Percentiles rank a stretch among this genome's conserved stretches.
These are phyloP conservation scores for Catostylus mosaicus DNA, from an alignment of 30 jellyfish, hydroid and myxozoan species.

Conservation along the genomic window DNA sequence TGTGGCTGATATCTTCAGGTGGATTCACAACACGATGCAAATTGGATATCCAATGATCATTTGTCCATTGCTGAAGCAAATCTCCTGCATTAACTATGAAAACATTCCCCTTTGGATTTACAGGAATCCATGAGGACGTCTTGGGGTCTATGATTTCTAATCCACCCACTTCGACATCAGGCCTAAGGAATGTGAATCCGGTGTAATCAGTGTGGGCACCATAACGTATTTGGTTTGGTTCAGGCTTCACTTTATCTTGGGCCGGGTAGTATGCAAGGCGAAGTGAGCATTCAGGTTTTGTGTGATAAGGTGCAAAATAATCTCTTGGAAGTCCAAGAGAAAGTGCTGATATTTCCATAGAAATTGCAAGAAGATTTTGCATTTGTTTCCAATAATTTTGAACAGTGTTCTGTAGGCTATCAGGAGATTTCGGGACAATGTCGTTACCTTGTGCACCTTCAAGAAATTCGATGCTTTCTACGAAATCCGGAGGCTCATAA, in stretches of 20 bases:
- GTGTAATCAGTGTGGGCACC: conserved; percentile 63
- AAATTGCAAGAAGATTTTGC: neutral
- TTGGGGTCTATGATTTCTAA: conserved; percentile 15
- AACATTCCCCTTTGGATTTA: conserved; percentile 3
- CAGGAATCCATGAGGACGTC: conserved; percentile 37
- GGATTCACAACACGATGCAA: conserved; percentile 65
- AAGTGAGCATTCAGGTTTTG: conserved; percentile 13
- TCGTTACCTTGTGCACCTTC: conserved; percentile 35
- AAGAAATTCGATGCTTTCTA: conserved; percentile 36
- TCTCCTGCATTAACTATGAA: conserved; percentile 56
- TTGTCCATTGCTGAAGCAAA: conserved; percentile 62
- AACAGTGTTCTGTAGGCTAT: conserved; percentile 16
- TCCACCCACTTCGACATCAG: conserved; percentile 54
- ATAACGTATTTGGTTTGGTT: conserved; percentile 40
- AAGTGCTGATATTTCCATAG: conserved; percentile 59
- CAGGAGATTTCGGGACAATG: conserved; percentile 31
- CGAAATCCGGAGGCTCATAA: conserved; percentile 37
- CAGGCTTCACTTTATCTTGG: conserved; percentile 21
- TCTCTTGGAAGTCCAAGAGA: conserved; percentile 53
- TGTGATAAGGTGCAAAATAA: conserved; percentile 14
- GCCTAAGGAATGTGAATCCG: conserved; percentile 44
- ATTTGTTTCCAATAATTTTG: conserved; percentile 23
- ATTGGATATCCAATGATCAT: conserved; percentile 64
- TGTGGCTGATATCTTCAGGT: conserved; percentile 15
- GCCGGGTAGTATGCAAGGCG: conserved; percentile 67